Base-by-base conservation (phyloP, 30 jellyfish, hydroid and myxozoan genomes). In the Chrysaora quinquecirrha region DNA sequence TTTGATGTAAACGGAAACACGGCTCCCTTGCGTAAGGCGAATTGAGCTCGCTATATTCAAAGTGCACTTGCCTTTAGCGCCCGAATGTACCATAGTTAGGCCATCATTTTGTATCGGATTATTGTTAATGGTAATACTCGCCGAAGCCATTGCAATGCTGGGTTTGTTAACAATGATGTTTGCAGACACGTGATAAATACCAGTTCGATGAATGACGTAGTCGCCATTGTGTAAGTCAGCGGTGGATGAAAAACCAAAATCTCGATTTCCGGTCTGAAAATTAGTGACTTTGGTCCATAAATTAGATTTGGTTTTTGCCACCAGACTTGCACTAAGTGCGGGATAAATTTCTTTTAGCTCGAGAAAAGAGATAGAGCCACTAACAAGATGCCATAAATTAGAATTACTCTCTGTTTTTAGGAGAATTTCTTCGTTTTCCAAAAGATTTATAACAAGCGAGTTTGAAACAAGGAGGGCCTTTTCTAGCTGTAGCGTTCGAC, bases 121-220 rank as follows among this genome's bases (percentile, higher is more conserved):
- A 3, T 52, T 79, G 38, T 80, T 54, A 27, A 80, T 62, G 1
- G 77, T 77, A 27, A 80, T 48, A 46, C 90, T 64, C 4, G 78
- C 90, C 12, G 83, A 65, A 2, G 35, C 46, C 32, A 80, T 25
- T 1, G 84, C 90, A 19, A 12, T 30, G 18, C 64, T 49, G 16
- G 49, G 20, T 7, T 80, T 22, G n/a, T 18, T 80, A 22, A 80
- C 72, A 48, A 80, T 80, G 60, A 67, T 28, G 33, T 80, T 80
- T 12, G 90, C 65, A 23, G 52, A 24, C 63, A 80, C 43, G 58
- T 80, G 82, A 34, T 80, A 80, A 1, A 80, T 56, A 1, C 90
- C 90, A 2, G 90, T 25, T 32, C 56, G 52, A 30, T 48, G 34
- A 33, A 80, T 61, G 7, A 49, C 27, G 56, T 64, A 67, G 38